Conservation (phyloP, 1,140 invertebrate species). For the Trichonephila clavata region DNA sequence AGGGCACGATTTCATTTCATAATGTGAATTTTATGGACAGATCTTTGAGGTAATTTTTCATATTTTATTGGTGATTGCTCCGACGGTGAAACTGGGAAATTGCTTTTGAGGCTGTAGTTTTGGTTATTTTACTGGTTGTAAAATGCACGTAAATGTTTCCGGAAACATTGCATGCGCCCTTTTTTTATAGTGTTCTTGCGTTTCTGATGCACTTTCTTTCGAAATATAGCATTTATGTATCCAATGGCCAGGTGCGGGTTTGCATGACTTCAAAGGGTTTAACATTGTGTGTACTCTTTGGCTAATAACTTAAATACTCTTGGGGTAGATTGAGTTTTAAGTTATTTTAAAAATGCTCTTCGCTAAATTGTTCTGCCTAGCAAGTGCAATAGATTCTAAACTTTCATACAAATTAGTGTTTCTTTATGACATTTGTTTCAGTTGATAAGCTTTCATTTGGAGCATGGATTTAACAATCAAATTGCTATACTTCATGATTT, state of each 20-base stretch:
- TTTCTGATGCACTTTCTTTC: neutral
- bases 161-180: neutral
- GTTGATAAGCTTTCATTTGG: too few species aligned
- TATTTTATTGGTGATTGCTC: constrained; percentile 17
- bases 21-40: constrained; percentile 27
- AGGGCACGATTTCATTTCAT: constrained; percentile 32
- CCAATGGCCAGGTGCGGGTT: neutral
- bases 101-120: constrained; percentile 18
- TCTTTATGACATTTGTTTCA: too few species aligned
- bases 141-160: constrained; percentile 25
- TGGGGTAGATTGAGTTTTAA: too few species aligned
- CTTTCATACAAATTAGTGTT: too few species aligned
- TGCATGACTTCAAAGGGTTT: neutral
- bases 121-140: constrained; percentile 40
- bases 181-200: constrained; percentile 11
- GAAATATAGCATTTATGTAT: neutral
- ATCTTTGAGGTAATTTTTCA: constrained; percentile 1
- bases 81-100: constrained; percentile 14
- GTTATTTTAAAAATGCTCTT: too few species aligned
- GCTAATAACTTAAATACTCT: too few species aligned
- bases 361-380: too few species aligned
- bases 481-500: too few species aligned
- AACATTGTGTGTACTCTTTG: too few species aligned
- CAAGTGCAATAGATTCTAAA: too few species aligned
- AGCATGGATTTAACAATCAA: too few species aligned